Evolutionary conservation across 2,113 vertebrate genomes (phyloP), one percentile per base, ranked within the genome.

Genomic region (Pelecanus crispus): DNA sequence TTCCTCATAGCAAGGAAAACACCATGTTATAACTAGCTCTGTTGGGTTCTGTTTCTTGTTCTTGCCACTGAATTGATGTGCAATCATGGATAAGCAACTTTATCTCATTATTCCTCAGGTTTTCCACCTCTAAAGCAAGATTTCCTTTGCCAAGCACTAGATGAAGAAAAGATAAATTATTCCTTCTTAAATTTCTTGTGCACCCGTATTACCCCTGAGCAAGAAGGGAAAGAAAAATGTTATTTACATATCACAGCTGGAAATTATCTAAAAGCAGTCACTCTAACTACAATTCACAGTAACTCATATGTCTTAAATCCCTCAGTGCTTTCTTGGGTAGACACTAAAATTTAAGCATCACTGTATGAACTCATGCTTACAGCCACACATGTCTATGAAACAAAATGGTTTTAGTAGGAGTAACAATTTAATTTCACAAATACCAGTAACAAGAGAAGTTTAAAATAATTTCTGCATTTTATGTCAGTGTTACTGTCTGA

Each of bases 231-330:
- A 94, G 83, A 90, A 74, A 92, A 94, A 89, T 53, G 24, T 53
- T 94, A 85, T 86, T 92, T 96, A 80, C 78, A 91, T 87, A 92
- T 88, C 85, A 81, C 93, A 96, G 91, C 58, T 97, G 84, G 91
- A 96, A 92, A 95, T 94, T 88, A 85, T 71, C 84, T 94, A 86
- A 90, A 83, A 93, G 84, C 61, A 96, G 40, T 47, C 18, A 53
- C 52, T 77, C 59, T 73, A 84, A 79, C 71, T 87, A 70, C 38
- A 66, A 19, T 85, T n/a, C 58, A 52, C 44, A 68, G 40, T 56
- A 94, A 78, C 77, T 89, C 66, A 22, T n/a, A 42, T 5, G 7
- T 70, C 70, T 84, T 75, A 80, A 72, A 91, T 80, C 85, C 78
- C 67, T 83, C 53, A 44, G 90, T 25, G 28, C 45, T 92, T 91